Percentiles rank a stretch among this genome's conserved stretches.
These are phyloP conservation scores for Rhynchotus rufescens DNA, from an alignment of 2,797 vertebrate genomes.

Conservation along the genomic window DNA sequence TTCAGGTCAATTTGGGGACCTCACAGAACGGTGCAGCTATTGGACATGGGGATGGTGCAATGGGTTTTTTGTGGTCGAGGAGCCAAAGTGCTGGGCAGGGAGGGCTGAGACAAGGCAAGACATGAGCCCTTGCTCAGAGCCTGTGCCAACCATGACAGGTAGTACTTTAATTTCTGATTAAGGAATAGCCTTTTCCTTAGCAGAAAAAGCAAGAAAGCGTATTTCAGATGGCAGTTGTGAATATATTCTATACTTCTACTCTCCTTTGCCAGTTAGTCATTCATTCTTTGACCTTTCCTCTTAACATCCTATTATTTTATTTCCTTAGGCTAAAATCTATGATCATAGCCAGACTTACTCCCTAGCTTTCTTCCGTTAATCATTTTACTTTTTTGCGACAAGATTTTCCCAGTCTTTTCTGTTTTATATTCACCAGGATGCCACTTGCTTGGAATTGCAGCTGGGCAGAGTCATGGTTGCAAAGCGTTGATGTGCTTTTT, in stretches of 20 bases:
- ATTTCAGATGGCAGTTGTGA: constrained; percentile 11
- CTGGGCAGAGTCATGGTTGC: background rate
- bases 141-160: background rate
- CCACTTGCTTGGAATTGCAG: background rate
- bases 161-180: background rate
- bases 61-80: too few species aligned
- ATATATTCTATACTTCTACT: background rate
- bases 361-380: background rate
- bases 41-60: background rate
- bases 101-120: too few species aligned
- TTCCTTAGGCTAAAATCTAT: background rate
- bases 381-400: background rate
- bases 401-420: background rate
- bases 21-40: background rate
- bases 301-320: background rate
- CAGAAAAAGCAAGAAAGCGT: background rate
- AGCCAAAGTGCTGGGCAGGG: too few species aligned
- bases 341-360: background rate
- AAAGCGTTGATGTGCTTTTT: background rate
- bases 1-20: background rate
- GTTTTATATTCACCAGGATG: background rate
- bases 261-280: background rate
- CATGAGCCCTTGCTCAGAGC: background rate
- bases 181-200: background rate
- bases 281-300: background rate